phyloP scores from a whole-genome alignment of 2,797 vertebrate genomes.

The Nannoperca obscura region DNA sequence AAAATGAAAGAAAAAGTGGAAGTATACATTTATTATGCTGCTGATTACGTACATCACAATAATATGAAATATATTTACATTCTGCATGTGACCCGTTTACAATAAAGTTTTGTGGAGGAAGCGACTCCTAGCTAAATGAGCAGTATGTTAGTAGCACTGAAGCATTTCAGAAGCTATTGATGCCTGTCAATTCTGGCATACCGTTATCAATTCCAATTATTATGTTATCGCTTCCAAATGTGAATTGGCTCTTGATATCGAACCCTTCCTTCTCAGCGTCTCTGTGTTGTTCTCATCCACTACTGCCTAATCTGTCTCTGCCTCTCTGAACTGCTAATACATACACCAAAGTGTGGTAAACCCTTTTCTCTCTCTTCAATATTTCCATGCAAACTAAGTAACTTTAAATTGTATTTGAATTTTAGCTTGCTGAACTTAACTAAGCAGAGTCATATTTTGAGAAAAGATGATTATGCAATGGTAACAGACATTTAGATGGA shows the following conservation, averaged over 20 bases:
- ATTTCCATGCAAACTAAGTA: conserved; percentile 18
- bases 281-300: conserved; percentile 19
- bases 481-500: not conserved
- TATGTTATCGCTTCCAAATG: conserved; percentile 40
- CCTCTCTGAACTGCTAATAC: conserved; percentile 10
- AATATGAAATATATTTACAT: not conserved
- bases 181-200: conserved; percentile 45
- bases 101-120: not conserved
- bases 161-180: conserved; percentile 50
- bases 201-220: conserved; percentile 47
- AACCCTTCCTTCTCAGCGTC: conserved; percentile 22
- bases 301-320: conserved; percentile 16
- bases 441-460: conserved; percentile 8
- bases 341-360: conserved; percentile 18
- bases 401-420: conserved; percentile 33
- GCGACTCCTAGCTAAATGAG: conserved; percentile 13
- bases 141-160: not conserved
- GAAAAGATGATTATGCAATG: conserved; percentile 6
- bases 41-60: not conserved
- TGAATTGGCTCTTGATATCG: conserved; percentile 39
- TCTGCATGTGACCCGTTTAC: not conserved
- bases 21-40: not conserved
- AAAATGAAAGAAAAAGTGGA: not conserved
- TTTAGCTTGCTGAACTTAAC: conserved; percentile 12
- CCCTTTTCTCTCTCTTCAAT: conserved; percentile 9